phyloP scores from a whole-genome alignment of 2,888 invertebrate genomes.

The Parnassius mnemosyne region DNA sequence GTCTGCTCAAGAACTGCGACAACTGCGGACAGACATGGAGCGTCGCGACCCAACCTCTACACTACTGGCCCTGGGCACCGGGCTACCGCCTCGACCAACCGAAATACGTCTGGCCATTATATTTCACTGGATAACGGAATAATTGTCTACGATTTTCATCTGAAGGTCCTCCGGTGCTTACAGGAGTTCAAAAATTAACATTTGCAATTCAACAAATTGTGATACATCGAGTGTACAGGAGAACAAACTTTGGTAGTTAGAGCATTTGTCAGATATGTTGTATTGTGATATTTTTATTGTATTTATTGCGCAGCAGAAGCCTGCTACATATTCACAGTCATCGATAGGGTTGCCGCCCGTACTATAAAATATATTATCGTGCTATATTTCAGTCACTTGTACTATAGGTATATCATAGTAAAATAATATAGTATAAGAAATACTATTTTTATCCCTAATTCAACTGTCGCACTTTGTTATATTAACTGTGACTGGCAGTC shows the following conservation, averaged over 20 bases:
- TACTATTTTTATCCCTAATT: too few relatives aligned
- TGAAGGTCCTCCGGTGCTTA: too few relatives aligned
- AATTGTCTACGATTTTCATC: too few relatives aligned
- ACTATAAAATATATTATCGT: too few relatives aligned
- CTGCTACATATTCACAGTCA: not conserved
- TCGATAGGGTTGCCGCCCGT: too few relatives aligned
- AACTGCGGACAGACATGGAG: not conserved
- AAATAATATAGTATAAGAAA: too few relatives aligned
- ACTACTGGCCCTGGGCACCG: conserved; percentile 56
- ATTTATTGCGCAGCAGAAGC: not conserved
- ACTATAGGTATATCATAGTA: too few relatives aligned
- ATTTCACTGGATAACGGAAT: conserved; percentile 38
- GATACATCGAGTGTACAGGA: not conserved
- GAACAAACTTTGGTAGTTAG: not conserved
- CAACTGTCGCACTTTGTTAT: too few relatives aligned
- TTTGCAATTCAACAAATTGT: not conserved
- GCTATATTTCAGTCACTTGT: too few relatives aligned
- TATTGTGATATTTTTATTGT: not conserved
- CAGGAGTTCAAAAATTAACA: not conserved
- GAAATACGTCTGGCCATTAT: conserved; percentile 45
- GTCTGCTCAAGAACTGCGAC: not conserved
- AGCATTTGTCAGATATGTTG: not conserved
- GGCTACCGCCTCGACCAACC: conserved; percentile 47
- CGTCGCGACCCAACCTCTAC: conserved; percentile 19
- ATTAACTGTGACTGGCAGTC: too few relatives aligned